Conservation (phyloP, 2,888 invertebrate genomes). For the Chalcosyrphus nemorum region DNA sequence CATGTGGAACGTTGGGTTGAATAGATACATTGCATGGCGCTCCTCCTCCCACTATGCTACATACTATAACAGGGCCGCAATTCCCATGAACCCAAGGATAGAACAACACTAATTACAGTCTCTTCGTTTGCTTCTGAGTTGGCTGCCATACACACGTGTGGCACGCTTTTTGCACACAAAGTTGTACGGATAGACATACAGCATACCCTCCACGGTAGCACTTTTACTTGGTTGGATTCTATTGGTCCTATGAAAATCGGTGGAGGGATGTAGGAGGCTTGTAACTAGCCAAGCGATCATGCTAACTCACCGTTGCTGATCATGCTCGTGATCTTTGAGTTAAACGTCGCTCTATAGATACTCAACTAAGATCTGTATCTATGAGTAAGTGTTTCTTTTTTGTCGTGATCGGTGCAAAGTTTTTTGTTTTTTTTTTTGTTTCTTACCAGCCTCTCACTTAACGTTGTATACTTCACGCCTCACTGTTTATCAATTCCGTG, state of each 20-base stretch:
- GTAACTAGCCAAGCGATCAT: constrained; percentile 48
- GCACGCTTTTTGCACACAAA: constrained; percentile 71
- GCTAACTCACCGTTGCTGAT: constrained; percentile 52
- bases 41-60: constrained; percentile 60
- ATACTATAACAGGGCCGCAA: constrained; percentile 27
- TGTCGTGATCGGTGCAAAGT: constrained; percentile 63
- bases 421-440: constrained; percentile 23
- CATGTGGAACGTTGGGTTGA: constrained; percentile 53
- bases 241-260: constrained; percentile 7
- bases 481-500: constrained; percentile 5
- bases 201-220: constrained; percentile 34
- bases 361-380: constrained; percentile 50
- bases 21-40: constrained; percentile 48
- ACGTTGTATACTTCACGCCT: constrained; percentile 37
- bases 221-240: constrained; percentile 48
- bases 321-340: constrained; percentile 67
- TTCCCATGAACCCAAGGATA: constrained; percentile 59
- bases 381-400: constrained; percentile 1
- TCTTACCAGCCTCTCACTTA: constrained; percentile 1
- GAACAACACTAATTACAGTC: constrained; percentile 64
- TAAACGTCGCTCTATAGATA: constrained; percentile 36
- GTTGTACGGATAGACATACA: constrained; percentile 21
- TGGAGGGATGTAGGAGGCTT: not conserved
- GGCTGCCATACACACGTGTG: constrained; percentile 66
- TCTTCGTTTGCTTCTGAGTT: constrained; percentile 31